Conservation (phyloP, 2,113 vertebrate genomes). For the Dicrurus megarhynchus region DNA sequence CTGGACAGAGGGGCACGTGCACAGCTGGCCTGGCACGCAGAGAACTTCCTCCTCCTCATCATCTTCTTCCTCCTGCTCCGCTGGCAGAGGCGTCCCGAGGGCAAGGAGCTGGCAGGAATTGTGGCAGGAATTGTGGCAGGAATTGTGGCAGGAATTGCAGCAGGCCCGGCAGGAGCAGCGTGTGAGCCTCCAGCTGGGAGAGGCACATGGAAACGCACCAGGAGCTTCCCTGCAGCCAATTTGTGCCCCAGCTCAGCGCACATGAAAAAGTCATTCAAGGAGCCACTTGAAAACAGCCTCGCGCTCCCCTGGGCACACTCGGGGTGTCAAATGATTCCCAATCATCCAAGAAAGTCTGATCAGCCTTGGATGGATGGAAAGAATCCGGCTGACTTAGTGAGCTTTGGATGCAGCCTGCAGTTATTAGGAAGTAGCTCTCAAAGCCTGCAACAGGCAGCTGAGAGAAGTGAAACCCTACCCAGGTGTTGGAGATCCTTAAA, state of each 20-base stretch:
- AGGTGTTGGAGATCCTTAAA: slow-evolving; percentile 68
- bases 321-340: neutral
- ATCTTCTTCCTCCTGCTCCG: neutral
- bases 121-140: neutral
- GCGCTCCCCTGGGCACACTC: neutral
- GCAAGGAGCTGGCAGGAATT: neutral
- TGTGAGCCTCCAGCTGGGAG: neutral
- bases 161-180: neutral
- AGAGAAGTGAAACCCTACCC: slow-evolving; percentile 67
- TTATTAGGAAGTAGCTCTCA: slow-evolving; percentile 53
- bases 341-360: slow-evolving; percentile 23
- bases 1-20: neutral
- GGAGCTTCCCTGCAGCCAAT: neutral
- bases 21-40: neutral
- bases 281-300: slow-evolving; percentile 15
- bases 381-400: slow-evolving; percentile 35
- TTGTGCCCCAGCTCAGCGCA: neutral
- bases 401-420: slow-evolving; percentile 31
- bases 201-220: neutral
- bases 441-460: slow-evolving; percentile 40
- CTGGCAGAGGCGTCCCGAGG: neutral
- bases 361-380: slow-evolving; percentile 29
- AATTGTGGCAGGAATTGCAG: neutral
- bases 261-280: slow-evolving; percentile 28
- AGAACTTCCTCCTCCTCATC: neutral